These are phyloP conservation scores for Allolobophora icterica DNA, from an alignment of 2,888 invertebrate species.

Conservation along the genomic window DNA sequence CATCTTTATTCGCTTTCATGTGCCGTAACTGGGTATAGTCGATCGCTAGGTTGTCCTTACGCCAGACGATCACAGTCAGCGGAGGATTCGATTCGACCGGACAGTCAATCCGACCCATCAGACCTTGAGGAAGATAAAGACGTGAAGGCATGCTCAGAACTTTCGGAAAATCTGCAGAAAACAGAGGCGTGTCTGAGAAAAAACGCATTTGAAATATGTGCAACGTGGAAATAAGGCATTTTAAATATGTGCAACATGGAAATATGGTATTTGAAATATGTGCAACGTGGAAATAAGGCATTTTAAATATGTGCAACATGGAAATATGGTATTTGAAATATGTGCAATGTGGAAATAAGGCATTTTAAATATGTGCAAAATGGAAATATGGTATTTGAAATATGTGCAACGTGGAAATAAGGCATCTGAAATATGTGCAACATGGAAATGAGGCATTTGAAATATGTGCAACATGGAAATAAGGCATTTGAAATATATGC, in stretches of 20 bases:
- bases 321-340: neutral
- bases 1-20: constrained; percentile 42
- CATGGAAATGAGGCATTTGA: neutral
- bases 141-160: constrained; percentile 93
- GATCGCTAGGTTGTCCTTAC: constrained; percentile 83
- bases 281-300: too few species aligned
- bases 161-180: constrained; percentile 84
- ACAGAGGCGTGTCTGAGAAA: neutral
- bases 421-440: neutral
- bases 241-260: neutral
- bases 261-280: neutral
- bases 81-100: constrained; percentile 96
- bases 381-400: neutral
- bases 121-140: constrained; percentile 90
- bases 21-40: constrained; percentile 35
- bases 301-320: too few species aligned
- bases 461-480: neutral
- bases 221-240: too few species aligned
- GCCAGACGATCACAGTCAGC: constrained; percentile 94
- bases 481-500: too few species aligned
- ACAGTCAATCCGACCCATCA: constrained; percentile 85
- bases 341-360: too few species aligned
- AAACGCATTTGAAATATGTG: neutral
- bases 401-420: too few species aligned
- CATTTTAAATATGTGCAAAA: too few species aligned